phyloP scores from a whole-genome alignment of 2,797 vertebrate species.

The Neosilurus mollespiculum region DNA sequence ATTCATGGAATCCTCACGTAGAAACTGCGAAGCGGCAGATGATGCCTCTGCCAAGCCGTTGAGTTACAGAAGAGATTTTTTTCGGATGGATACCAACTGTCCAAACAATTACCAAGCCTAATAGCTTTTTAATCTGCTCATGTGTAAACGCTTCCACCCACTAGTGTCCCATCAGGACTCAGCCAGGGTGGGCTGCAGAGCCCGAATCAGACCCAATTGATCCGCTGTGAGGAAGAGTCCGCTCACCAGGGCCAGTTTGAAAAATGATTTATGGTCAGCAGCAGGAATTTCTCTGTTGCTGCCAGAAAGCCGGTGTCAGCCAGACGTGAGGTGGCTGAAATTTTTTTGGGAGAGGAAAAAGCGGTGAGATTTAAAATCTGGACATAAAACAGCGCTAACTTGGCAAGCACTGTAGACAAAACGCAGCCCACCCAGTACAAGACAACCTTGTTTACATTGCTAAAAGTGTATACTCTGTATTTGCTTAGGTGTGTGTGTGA shows the following conservation, averaged over 20 bases:
- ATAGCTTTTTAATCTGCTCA: constrained; percentile 36
- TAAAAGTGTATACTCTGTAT: constrained; percentile 5
- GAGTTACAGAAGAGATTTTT: constrained; percentile 1
- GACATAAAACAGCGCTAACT: neutral
- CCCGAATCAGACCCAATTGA: neutral
- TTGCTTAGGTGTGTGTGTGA: constrained; percentile 8
- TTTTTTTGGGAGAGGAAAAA: neutral
- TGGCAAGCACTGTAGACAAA: neutral
- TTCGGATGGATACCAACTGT: constrained; percentile 24
- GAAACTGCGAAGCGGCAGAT: neutral
- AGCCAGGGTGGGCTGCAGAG: neutral
- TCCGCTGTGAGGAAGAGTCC: neutral
- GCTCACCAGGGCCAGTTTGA: constrained; percentile 20
- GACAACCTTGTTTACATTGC: constrained; percentile 36
- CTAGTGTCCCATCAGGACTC: neutral
- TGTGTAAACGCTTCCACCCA: constrained; percentile 30
- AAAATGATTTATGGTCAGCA: constrained; percentile 44
- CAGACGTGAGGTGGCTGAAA: neutral
- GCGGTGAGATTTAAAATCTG: constrained; percentile 20
- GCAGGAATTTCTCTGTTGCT: constrained; percentile 34
- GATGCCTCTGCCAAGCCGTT: constrained; percentile 12
- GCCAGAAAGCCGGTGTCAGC: constrained; percentile 25
- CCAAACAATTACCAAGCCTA: constrained; percentile 24
- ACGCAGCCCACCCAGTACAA: neutral
- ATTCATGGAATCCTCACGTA: neutral